Evolutionary conservation across 2,888 invertebrate species (phyloP).

Genomic region (Zygothrica quintamaculata): DNA sequence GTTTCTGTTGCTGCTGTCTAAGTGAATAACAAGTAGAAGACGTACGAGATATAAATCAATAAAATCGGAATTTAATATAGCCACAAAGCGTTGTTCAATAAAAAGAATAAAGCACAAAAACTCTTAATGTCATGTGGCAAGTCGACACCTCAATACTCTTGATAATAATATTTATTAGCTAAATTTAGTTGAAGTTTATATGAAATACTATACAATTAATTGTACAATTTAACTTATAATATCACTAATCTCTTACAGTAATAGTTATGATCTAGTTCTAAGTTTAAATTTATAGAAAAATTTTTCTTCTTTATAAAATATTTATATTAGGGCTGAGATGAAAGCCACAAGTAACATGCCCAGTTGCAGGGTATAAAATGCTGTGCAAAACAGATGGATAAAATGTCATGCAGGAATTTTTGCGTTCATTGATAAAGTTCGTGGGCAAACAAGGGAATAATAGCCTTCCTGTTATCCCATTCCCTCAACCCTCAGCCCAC

Average conservation of each 20-base stretch:
- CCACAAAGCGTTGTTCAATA: constrained; percentile 46
- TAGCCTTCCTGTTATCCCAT: neutral
- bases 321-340: too few species aligned
- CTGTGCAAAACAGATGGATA: constrained; percentile 9
- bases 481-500: too few species aligned
- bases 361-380: constrained; percentile 10
- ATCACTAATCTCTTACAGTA: too few species aligned
- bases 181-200: too few species aligned
- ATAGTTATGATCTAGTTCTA: too few species aligned
- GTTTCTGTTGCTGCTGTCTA: constrained; percentile 17
- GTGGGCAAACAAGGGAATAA: constrained; percentile 44
- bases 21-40: constrained; percentile 51
- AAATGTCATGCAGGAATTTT: constrained; percentile 64
- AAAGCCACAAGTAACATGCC: too few species aligned
- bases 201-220: too few species aligned
- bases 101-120: constrained; percentile 14
- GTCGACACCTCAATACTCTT: constrained; percentile 14
- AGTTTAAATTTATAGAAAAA: too few species aligned
- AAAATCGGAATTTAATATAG: constrained; percentile 75
- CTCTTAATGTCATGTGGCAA: neutral
- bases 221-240: too few species aligned
- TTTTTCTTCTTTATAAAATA: too few species aligned
- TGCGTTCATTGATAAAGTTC: constrained; percentile 70
- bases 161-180: too few species aligned
- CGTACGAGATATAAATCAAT: constrained; percentile 61